These are phyloP conservation scores for Trinorchestia longiramus DNA, from an alignment of 1,140 invertebrate genomes.

Conservation along the genomic window DNA sequence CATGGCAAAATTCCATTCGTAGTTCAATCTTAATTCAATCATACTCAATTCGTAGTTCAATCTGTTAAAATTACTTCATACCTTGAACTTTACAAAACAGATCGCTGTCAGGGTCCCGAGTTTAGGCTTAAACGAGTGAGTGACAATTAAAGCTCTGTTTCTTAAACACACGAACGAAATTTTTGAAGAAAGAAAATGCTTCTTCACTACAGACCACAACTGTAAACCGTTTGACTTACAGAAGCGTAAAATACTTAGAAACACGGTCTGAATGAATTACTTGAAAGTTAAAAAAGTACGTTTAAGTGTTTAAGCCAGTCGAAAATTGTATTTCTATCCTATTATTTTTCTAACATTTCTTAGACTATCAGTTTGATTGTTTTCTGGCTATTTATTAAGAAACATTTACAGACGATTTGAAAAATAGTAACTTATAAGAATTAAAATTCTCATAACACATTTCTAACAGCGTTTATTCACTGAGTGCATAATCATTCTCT, in stretches of 20 bases:
- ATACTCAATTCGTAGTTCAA: too few relatives aligned
- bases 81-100: too few relatives aligned
- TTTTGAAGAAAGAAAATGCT: not conserved
- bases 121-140: not conserved
- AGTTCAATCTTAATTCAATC: too few relatives aligned
- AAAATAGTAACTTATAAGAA: not conserved
- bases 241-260: not conserved
- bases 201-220: not conserved
- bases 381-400: not conserved
- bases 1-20: too few relatives aligned
- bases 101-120: not conserved
- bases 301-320: too few relatives aligned
- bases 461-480: not conserved
- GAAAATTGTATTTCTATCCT: not conserved
- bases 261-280: too few relatives aligned
- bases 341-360: not conserved
- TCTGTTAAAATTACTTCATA: too few relatives aligned
- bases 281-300: too few relatives aligned
- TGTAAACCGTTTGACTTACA: not conserved
- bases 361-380: not conserved
- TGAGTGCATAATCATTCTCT: not conserved
- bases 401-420: not conserved
- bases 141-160: too few relatives aligned
- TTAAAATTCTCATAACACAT: not conserved
- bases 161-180: too few relatives aligned